Percentiles rank a stretch among this genome's conserved stretches.
Evolutionary conservation across 1,140 invertebrate genomes (phyloP).

Genomic region (Watersipora subatra): DNA sequence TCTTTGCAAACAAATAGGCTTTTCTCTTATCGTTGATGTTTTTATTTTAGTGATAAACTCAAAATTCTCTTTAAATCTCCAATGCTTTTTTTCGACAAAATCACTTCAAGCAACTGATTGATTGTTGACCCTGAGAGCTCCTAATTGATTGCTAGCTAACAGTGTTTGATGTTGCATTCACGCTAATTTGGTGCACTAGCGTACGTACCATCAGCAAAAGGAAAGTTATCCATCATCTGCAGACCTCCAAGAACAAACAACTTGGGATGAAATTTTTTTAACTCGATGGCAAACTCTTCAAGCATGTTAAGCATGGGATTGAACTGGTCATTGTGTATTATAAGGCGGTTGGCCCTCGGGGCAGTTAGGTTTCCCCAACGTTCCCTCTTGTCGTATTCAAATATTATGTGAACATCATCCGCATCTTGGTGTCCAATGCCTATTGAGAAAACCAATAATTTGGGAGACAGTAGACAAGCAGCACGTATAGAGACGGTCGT

Average conservation of each 20-base stretch:
- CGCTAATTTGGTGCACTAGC: no score
- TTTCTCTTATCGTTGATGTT: no score
- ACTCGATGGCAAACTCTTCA: constrained; percentile 51
- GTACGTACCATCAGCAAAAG: constrained; percentile 48
- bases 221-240: constrained; percentile 82
- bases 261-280: constrained; percentile 55
- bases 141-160: no score
- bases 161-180: no score
- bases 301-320: constrained; percentile 64
- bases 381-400: constrained; percentile 64
- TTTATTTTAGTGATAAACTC: no score
- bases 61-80: no score
- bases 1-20: no score
- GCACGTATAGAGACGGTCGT: constrained; percentile 16
- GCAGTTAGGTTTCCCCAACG: constrained; percentile 59
- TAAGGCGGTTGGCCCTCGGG: constrained; percentile 69
- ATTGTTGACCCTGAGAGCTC: no score
- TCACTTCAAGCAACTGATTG: no score
- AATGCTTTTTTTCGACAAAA: no score
- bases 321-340: constrained; percentile 67
- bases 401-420: constrained; percentile 68
- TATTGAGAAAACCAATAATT: constrained; percentile 17
- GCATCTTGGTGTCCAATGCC: constrained; percentile 28
- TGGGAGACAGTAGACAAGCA: constrained; percentile 14
- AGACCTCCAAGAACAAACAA: constrained; percentile 67